phyloP scores from a whole-genome alignment of 2,797 vertebrate genomes.

The Melopsittacus undulatus region DNA sequence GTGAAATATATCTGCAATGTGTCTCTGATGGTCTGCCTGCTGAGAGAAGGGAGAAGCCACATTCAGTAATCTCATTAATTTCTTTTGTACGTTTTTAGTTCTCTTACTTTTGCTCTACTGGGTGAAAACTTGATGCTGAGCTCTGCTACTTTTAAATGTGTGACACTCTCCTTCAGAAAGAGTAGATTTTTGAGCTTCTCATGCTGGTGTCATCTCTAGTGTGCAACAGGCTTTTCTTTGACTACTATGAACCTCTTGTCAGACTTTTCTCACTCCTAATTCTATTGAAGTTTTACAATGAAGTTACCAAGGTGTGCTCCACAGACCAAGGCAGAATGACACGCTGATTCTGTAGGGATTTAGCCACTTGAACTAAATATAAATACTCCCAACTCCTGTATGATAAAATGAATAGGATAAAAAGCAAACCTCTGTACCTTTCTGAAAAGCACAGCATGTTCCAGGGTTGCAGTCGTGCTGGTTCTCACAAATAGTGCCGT shows the following conservation, averaged over 20 bases:
- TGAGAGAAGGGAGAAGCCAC: background rate
- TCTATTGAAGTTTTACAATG: background rate
- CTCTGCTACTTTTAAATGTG: background rate
- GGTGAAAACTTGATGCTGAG: background rate
- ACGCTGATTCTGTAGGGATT: background rate
- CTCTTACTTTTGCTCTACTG: background rate
- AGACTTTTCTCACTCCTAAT: background rate
- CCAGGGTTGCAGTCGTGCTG: slow-evolving; percentile 87
- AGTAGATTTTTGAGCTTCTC: background rate
- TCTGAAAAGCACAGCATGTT: slow-evolving; percentile 90
- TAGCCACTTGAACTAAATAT: background rate
- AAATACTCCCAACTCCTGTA: background rate
- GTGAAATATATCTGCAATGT: background rate
- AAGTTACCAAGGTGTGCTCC: background rate
- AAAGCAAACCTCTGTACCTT: slow-evolving; percentile 74
- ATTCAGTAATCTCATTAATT: background rate
- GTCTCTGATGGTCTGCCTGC: background rate
- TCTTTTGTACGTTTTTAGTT: background rate
- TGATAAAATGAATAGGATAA: background rate
- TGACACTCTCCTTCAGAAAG: background rate
- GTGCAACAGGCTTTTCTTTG: background rate
- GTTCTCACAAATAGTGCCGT: slow-evolving; percentile 89
- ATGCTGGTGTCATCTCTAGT: background rate
- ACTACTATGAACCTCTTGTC: too few relatives aligned
- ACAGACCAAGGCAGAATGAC: background rate